Evolutionary conservation across 2,113 vertebrate genomes (phyloP).

Genomic region (Corvus cornix): DNA sequence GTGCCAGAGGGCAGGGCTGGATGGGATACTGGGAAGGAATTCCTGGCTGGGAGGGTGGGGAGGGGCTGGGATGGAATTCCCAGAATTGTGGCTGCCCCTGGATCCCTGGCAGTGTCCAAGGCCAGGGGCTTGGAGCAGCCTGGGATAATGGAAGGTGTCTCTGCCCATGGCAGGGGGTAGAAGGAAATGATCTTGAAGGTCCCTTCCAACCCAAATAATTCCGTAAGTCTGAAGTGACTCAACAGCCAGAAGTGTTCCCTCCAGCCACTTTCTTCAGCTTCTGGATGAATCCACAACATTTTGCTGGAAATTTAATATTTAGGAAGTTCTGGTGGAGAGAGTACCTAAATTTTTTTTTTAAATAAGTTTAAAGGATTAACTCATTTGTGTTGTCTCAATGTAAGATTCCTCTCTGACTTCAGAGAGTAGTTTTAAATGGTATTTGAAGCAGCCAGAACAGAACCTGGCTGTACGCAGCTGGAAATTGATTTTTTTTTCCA

Average conservation of each 20-base stretch:
- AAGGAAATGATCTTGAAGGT: background rate
- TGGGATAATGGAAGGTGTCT: fast-evolving
- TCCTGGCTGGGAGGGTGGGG: fast-evolving
- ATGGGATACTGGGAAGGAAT: background rate
- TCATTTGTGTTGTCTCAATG: fast-evolving
- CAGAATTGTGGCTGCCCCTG: background rate
- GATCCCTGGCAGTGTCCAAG: background rate
- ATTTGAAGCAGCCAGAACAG: background rate
- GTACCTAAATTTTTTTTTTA: fast-evolving
- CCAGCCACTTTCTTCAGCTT: fast-evolving
- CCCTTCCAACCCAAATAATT: background rate
- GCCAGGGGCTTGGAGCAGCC: background rate
- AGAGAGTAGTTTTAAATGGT: background rate
- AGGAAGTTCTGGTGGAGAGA: fast-evolving
- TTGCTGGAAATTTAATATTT: background rate
- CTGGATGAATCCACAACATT: too few species aligned
- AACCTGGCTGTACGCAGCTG: background rate
- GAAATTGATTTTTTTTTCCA: background rate
- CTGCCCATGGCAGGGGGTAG: too few species aligned
- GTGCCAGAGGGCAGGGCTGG: fast-evolving
- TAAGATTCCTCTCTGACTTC: background rate
- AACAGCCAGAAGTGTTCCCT: background rate
- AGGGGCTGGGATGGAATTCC: background rate
- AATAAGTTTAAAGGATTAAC: background rate
- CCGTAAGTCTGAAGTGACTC: fast-evolving